Percentiles rank a stretch among this genome's conserved stretches.
Conservation (phyloP, 2,888 invertebrate species). For the Byasa hedistus region DNA sequence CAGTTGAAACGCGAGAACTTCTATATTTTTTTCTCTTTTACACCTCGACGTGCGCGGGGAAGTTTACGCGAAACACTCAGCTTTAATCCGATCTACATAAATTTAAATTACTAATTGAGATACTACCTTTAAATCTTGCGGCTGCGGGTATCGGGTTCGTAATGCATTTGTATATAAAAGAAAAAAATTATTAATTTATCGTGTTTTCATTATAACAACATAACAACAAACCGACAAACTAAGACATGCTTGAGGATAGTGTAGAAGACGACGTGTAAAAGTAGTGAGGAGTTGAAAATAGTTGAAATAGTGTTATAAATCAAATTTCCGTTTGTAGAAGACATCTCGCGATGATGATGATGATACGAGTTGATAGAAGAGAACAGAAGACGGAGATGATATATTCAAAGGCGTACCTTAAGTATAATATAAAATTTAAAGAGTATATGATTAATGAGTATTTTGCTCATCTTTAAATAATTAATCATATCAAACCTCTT, state of each 20-base stretch:
- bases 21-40: conserved; percentile 17
- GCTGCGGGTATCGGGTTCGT: conserved; percentile 10
- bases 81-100: conserved; percentile 62
- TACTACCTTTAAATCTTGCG: conserved; percentile 27
- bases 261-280: too few species aligned
- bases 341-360: too few species aligned
- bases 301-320: too few species aligned
- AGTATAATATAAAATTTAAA: too few species aligned
- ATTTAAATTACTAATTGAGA: conserved; percentile 56
- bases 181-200: not conserved
- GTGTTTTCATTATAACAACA: not conserved
- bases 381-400: too few species aligned
- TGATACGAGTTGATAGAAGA: too few species aligned
- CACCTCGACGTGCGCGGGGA: conserved; percentile 19
- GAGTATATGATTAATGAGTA: too few species aligned
- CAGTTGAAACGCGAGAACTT: conserved; percentile 17
- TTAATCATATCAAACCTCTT: not conserved
- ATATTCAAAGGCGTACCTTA: too few species aligned
- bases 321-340: too few species aligned
- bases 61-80: conserved; percentile 48
- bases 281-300: too few species aligned
- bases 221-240: not conserved
- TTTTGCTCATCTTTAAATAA: too few species aligned
- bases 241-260: too few species aligned
- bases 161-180: conserved; percentile 12